Conservation (phyloP, 1,140 invertebrate genomes). For the Caerostris darwini region DNA sequence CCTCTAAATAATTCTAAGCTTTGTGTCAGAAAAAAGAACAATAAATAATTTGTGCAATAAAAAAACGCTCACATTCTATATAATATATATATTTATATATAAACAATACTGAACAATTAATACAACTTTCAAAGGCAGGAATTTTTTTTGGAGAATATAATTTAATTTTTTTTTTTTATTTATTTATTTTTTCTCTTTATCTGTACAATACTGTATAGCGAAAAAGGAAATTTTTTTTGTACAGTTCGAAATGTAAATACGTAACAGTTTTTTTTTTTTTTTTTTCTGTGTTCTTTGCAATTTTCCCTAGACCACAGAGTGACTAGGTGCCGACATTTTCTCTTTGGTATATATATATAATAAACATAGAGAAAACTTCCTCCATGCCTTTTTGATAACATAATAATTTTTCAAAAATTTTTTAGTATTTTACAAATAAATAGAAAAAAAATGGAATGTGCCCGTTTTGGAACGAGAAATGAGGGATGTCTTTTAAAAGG, state of each 20-base stretch:
- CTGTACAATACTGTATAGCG: constrained; percentile 1
- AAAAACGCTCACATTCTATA: background rate
- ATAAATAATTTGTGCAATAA: constrained; percentile 40
- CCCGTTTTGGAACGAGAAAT: too few relatives aligned
- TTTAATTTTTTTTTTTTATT: background rate
- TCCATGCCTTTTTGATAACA: background rate
- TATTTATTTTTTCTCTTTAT: background rate
- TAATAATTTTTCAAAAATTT: too few relatives aligned
- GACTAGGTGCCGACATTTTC: background rate
- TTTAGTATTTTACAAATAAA: too few relatives aligned
- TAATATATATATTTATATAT: background rate
- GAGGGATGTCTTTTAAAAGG: too few relatives aligned
- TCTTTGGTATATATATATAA: background rate
- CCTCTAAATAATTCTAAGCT: constrained; percentile 10
- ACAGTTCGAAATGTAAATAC: background rate
- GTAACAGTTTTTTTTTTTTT: background rate
- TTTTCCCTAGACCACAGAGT: background rate
- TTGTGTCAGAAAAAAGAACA: constrained; percentile 11
- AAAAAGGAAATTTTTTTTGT: background rate
- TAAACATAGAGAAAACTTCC: background rate
- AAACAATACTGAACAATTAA: constrained; percentile 28
- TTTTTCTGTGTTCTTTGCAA: background rate
- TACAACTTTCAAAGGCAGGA: constrained; percentile 10
- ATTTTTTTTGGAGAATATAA: background rate
- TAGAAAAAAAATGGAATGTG: too few relatives aligned